These are phyloP conservation scores for Caenorhabditis uteleia DNA, from an alignment of 2,888 invertebrate genomes.

Conservation along the genomic window DNA sequence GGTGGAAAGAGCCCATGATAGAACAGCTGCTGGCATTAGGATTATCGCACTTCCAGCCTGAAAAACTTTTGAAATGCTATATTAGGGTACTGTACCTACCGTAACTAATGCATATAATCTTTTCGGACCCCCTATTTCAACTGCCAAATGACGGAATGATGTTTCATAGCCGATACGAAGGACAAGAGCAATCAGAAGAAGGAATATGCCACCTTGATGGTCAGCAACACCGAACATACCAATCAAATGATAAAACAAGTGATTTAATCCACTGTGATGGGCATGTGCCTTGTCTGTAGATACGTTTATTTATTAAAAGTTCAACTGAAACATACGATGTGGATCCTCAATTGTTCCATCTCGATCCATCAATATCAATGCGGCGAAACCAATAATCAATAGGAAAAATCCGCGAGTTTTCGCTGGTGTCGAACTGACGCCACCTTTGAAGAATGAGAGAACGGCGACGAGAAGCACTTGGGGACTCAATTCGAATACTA, in stretches of 20 bases:
- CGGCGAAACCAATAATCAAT: slow-evolving; percentile 72
- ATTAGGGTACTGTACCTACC: slow-evolving; percentile 66
- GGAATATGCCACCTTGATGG: slow-evolving; percentile 74
- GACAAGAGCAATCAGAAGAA: slow-evolving; percentile 72
- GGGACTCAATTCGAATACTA: slow-evolving; percentile 73
- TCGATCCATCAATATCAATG: slow-evolving; percentile 73
- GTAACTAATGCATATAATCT: slow-evolving; percentile 73
- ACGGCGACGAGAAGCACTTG: slow-evolving; percentile 72
- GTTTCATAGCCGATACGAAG: slow-evolving; percentile 71
- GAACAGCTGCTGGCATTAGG: slow-evolving; percentile 71
- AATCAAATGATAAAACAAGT: slow-evolving; percentile 72
- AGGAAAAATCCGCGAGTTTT: slow-evolving; percentile 71
- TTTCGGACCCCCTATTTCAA: slow-evolving; percentile 74
- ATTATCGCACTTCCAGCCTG: slow-evolving; percentile 61
- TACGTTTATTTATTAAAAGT: slow-evolving; percentile 1
- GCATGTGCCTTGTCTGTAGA: slow-evolving; percentile 70
- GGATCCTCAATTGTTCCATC: slow-evolving; percentile 70
- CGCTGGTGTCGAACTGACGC: slow-evolving; percentile 58
- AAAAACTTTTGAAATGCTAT: not conserved
- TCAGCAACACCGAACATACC: slow-evolving; percentile 73
- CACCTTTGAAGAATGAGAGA: slow-evolving; percentile 71
- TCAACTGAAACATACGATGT: slow-evolving; percentile 69
- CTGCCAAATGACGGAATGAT: slow-evolving; percentile 64
- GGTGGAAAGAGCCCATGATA: slow-evolving; percentile 68
- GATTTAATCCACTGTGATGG: slow-evolving; percentile 72